Evolutionary conservation across 2,888 invertebrate species (phyloP).

Genomic region (Flabesymbios commensalis): DNA sequence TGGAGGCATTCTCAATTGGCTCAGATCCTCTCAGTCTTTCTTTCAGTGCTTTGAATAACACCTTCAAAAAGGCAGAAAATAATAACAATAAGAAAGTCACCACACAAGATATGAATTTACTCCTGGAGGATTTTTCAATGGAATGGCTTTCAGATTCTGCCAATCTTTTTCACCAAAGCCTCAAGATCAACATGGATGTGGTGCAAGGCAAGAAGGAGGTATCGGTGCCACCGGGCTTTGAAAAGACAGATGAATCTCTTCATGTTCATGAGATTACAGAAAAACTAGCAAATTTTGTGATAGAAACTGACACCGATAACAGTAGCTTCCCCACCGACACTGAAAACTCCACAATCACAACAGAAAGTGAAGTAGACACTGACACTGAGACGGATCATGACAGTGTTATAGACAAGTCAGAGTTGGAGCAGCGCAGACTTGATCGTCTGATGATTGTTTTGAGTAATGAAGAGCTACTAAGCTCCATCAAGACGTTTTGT

Average conservation of each 20-base stretch:
- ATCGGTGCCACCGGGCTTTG: conserved; percentile 48
- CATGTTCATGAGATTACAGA: conserved; percentile 58
- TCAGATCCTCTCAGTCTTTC: no score
- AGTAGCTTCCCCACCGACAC: conserved; percentile 52
- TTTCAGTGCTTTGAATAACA: no score
- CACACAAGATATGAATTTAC: conserved; percentile 15
- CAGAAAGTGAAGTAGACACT: conserved; percentile 37
- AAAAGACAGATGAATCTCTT: conserved; percentile 42
- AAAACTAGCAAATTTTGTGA: conserved; percentile 59
- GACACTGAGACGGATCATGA: conserved; percentile 35
- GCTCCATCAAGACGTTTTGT: conserved; percentile 76
- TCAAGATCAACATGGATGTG: conserved; percentile 40
- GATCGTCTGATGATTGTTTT: conserved; percentile 49
- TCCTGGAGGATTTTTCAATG: conserved; percentile 20
- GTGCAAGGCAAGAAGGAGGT: conserved; percentile 51
- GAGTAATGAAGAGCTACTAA: conserved; percentile 64
- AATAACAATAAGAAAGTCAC: no score
- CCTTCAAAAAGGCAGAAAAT: no score
- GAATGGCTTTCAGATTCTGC: conserved; percentile 28
- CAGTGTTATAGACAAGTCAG: conserved; percentile 38
- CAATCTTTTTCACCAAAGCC: conserved; percentile 20
- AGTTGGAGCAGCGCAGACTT: conserved; percentile 42
- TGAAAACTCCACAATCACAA: conserved; percentile 30
- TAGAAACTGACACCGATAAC: conserved; percentile 60
- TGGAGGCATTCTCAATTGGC: no score